Conservation (phyloP, 2,797 vertebrate genomes). For the Sardinella longiceps region DNA sequence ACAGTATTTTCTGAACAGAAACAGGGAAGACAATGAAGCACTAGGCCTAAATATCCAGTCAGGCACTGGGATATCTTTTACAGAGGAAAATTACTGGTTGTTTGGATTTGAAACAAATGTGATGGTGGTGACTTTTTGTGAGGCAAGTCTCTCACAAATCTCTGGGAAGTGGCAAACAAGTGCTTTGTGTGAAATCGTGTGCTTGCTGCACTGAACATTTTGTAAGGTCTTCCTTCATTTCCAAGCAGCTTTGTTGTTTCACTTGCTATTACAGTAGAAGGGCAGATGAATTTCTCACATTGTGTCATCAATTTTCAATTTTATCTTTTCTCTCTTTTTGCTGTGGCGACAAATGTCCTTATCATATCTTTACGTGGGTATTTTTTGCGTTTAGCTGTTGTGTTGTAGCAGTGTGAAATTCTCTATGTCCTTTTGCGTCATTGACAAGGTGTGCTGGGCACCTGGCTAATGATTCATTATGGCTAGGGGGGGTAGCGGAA, state of each 20-base stretch:
- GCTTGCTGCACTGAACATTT: background rate
- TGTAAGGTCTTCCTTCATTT: background rate
- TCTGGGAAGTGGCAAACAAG: no score
- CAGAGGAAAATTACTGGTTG: no score
- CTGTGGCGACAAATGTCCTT: no score
- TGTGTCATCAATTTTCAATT: background rate
- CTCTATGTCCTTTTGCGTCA: background rate
- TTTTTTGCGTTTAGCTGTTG: background rate
- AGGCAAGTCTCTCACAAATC: background rate
- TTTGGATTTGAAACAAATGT: no score
- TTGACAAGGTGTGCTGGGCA: constrained; percentile 27
- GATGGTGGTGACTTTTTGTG: no score
- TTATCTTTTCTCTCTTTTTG: background rate
- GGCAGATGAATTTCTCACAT: no score
- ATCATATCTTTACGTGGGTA: background rate
- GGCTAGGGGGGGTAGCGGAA: background rate
- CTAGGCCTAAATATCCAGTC: no score
- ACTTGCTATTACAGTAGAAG: background rate
- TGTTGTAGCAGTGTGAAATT: background rate
- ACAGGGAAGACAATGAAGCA: no score
- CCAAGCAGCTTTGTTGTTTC: background rate
- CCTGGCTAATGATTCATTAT: constrained; percentile 52
- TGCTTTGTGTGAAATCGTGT: background rate
- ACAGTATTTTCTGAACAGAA: no score
- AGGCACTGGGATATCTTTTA: no score